Evolutionary conservation across 2,797 vertebrate genomes (phyloP).

Genomic region (Kryptopterus vitreolus): DNA sequence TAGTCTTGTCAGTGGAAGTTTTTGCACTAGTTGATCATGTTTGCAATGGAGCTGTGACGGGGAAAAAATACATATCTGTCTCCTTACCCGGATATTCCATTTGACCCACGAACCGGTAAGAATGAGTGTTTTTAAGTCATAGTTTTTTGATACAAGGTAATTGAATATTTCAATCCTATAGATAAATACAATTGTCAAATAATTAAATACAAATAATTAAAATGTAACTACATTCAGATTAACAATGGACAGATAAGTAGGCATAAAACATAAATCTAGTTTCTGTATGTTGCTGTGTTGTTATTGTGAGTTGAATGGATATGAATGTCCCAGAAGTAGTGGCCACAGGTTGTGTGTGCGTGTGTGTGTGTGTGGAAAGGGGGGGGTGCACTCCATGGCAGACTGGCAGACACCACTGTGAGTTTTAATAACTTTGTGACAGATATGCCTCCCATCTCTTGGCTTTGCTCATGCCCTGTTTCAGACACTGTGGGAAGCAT

Average conservation of each 20-base stretch:
- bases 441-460: constrained; percentile 64
- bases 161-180: background rate
- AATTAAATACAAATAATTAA: background rate
- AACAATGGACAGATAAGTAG: background rate
- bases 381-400: background rate
- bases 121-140: background rate
- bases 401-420: constrained; percentile 64
- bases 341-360: constrained; percentile 31
- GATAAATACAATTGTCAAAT: background rate
- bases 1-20: constrained; percentile 41
- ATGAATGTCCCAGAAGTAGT: constrained; percentile 7
- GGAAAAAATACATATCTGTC: constrained; percentile 13
- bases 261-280: background rate
- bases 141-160: background rate
- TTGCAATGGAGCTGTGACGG: constrained; percentile 22
- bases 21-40: constrained; percentile 42
- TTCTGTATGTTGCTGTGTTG: background rate
- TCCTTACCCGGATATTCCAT: constrained; percentile 11
- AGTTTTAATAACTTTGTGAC: constrained; percentile 70
- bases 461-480: constrained; percentile 26
- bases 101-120: constrained; percentile 47
- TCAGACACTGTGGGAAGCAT: constrained; percentile 50
- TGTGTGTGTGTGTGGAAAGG: too few species aligned
- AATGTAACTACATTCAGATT: background rate
- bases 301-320: background rate